A percentile compares a stretch with the other conserved stretches of the same genome.
These are phyloP conservation scores for Caenorhabditis virilis DNA, from an alignment of 2,888 invertebrate species.

Conservation along the genomic window DNA sequence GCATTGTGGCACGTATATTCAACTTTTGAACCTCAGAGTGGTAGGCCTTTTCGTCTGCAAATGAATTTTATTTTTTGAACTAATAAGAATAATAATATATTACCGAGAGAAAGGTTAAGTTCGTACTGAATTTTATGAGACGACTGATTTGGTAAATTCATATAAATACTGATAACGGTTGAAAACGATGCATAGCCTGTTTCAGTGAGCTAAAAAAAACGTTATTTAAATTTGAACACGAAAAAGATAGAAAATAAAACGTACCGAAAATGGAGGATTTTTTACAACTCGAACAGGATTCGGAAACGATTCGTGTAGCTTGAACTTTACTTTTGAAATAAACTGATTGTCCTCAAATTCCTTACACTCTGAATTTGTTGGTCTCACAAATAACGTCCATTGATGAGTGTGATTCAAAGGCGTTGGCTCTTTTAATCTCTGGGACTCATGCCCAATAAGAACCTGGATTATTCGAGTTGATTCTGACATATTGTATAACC, in stretches of 20 bases:
- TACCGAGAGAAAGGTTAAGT: conserved; percentile 10
- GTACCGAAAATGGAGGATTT: conserved; percentile 29
- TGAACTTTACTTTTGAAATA: conserved; percentile 32
- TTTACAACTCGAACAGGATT: conserved; percentile 11
- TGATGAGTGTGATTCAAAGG: conserved; percentile 17
- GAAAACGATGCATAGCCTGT: conserved; percentile 32
- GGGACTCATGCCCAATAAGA: conserved; percentile 23
- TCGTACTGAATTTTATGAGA: conserved; percentile 22
- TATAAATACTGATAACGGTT: conserved; percentile 13
- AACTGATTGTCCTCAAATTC: conserved; percentile 25
- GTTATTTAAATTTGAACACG: neutral
- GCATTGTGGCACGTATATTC: conserved; percentile 1
- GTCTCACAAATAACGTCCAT: conserved; percentile 34
- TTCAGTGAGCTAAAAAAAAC: conserved; percentile 21
- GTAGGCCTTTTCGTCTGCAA: conserved; percentile 6
- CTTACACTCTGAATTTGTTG: conserved; percentile 23
- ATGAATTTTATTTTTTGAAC: neutral
- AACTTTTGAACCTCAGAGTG: conserved; percentile 17
- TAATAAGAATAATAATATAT: neutral
- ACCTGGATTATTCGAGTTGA: conserved; percentile 6
- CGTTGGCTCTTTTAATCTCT: conserved; percentile 1
- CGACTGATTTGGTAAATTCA: conserved; percentile 25
- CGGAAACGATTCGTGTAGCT: conserved; percentile 20
- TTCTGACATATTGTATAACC: conserved; percentile 2
- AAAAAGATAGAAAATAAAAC: neutral